Evolutionary conservation across 1,140 invertebrate species (phyloP), one percentile per base, ranked within the genome.

Genomic region (Latrodectus geometricus): DNA sequence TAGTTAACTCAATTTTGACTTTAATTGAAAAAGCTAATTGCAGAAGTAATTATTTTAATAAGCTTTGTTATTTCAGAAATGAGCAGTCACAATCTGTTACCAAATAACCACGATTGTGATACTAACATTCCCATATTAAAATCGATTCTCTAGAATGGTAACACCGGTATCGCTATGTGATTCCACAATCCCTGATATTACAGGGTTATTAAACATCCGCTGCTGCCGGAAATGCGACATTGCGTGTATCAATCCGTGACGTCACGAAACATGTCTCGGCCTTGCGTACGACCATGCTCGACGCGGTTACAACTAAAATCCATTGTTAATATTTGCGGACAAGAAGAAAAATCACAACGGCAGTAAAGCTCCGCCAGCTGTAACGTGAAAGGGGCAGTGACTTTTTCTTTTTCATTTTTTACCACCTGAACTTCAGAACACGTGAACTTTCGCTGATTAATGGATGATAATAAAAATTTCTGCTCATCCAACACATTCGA

Each of bases 251-350:
- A 61, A 61, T 61, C 21, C 17, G 68, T 69, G 68, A 20, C 68
- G 68, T 69, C 68, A 69, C 21, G 68, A 69, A 69, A 69, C 17
- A 23, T 23, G 68, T 9, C 20, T 69, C 68, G 68, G 21, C 68
- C 68, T 69, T 69, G 68, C 68, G 2, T 23, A 69, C 68, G 68
- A n/a, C 68, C 68, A 69, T 69, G 68, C n/a, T 65, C 2, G 54
- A 61, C 8, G 54, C 61, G n/a, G n/a, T 65, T 61, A 14, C 54
- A 17, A 14, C 54, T 61, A 61, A 61, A 61, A 61, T 61, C 54
- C 17, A 61, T 61, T 61, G 54, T 61, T 61, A 61, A 61, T 61
- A 61, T 61, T 61, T 61, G 54, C 54, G 17, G 54, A 61, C 54
- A 17, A 61, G 17, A 61, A 61, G 54, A 61, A 61, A 61, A 35